These are phyloP conservation scores for Australoheros facetus DNA, from an alignment of 2,797 vertebrate genomes.

Conservation along the genomic window DNA sequence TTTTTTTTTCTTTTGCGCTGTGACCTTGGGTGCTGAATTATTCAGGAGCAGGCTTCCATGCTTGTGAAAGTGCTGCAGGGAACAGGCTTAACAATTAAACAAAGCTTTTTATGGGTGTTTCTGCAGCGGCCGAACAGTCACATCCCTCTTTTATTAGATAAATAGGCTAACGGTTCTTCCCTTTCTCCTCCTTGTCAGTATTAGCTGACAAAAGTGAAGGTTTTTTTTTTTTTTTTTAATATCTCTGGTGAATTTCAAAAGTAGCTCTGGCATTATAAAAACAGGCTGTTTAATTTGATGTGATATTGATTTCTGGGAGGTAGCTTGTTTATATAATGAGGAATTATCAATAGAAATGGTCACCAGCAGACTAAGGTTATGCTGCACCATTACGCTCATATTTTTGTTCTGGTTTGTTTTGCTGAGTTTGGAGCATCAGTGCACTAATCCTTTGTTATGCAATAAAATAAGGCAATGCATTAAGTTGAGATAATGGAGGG, in stretches of 20 bases:
- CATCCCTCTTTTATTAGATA: constrained; percentile 12
- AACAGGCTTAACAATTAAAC: constrained; percentile 69
- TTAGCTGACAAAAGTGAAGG: not conserved
- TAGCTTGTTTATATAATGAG: constrained; percentile 45
- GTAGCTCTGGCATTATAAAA: not conserved
- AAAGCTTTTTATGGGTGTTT: constrained; percentile 56
- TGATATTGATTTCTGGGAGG: constrained; percentile 53
- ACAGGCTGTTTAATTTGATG: constrained; percentile 7
- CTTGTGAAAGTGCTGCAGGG: constrained; percentile 71
- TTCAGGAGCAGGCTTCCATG: constrained; percentile 68
- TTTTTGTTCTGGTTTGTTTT: constrained; percentile 51
- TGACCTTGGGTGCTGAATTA: constrained; percentile 79
- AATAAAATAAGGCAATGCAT: constrained; percentile 39
- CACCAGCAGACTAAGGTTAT: constrained; percentile 36
- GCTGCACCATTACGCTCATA: constrained; percentile 11
- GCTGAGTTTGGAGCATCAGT: constrained; percentile 32
- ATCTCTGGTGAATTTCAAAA: not conserved
- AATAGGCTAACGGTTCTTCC: not conserved
- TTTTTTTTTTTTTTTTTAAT: fast-evolving
- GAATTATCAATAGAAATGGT: constrained; percentile 50
- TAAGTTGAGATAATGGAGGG: constrained; percentile 33
- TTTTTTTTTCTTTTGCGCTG: constrained; percentile 36
- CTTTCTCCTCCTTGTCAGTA: not conserved
- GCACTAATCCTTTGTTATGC: constrained; percentile 55
- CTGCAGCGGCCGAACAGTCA: constrained; percentile 29